A percentile compares a stretch with the other conserved stretches of the same genome.
These are phyloP conservation scores for Nebria ingens DNA, from an alignment of 1,140 invertebrate species.

Conservation along the genomic window DNA sequence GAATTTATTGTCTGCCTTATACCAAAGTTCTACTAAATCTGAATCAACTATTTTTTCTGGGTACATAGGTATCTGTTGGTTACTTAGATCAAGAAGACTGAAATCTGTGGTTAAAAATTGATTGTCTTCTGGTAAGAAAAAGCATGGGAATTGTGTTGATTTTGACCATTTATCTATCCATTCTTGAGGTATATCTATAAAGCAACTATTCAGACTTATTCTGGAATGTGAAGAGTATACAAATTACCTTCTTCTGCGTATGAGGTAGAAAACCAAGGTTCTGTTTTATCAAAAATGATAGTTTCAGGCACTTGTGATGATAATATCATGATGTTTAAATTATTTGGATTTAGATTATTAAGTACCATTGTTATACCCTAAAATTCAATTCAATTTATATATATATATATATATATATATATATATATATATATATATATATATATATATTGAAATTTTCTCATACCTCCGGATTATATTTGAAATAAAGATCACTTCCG, in stretches of 20 bases:
- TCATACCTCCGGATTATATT: constrained; percentile 62
- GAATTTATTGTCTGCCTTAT: constrained; percentile 76
- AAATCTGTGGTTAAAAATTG: constrained; percentile 77
- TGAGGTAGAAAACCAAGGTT: constrained; percentile 62
- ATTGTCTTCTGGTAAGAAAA: constrained; percentile 68
- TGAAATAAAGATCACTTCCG: constrained; percentile 60
- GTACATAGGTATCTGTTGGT: constrained; percentile 34
- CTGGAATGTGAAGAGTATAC: constrained; percentile 7
- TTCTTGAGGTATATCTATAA: constrained; percentile 44
- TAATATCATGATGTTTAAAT: constrained; percentile 63
- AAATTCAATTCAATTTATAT: constrained; percentile 9
- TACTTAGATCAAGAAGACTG: constrained; percentile 42
- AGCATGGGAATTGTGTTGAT: constrained; percentile 42
- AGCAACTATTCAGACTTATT: constrained; percentile 16
- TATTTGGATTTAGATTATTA: constrained; percentile 53
- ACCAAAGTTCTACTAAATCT: constrained; percentile 66
- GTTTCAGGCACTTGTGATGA: constrained; percentile 45
- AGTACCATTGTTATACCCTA: constrained; percentile 53
- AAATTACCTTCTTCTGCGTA: constrained; percentile 42
- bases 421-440: constrained; percentile 8
- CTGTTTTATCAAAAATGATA: constrained; percentile 47
- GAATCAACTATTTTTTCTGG: constrained; percentile 54
- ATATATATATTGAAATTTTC: neutral
- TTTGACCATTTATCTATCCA: constrained; percentile 49
- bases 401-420: constrained; percentile 7